Percentiles rank a stretch among this genome's conserved stretches.
Conservation (phyloP, 2,797 vertebrate species). For the Muscicapa striata region DNA sequence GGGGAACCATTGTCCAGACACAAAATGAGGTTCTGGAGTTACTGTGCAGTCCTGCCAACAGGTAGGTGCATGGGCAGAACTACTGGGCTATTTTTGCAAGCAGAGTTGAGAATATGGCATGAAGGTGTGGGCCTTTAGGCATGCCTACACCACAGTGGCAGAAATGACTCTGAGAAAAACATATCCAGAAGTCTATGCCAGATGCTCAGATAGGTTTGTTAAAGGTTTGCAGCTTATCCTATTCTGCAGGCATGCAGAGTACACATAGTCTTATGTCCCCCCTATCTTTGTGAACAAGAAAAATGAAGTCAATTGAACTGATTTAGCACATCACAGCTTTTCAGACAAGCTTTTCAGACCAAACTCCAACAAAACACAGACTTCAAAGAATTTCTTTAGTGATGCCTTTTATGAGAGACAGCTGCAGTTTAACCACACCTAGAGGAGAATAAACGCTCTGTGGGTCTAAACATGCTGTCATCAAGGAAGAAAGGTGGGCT, state of each 20-base stretch:
- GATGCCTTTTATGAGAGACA: neutral
- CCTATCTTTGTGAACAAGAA: neutral
- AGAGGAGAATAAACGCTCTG: neutral
- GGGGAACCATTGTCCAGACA: neutral
- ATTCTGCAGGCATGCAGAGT: neutral
- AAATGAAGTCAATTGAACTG: neutral
- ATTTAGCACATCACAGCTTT: neutral
- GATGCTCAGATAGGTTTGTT: neutral
- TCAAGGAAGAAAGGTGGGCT: neutral
- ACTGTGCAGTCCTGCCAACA: neutral
- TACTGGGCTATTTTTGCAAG: neutral
- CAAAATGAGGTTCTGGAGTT: neutral
- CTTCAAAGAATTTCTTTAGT: neutral
- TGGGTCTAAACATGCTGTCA: neutral
- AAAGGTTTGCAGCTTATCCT: neutral
- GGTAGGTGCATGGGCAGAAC: neutral
- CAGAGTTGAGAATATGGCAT: neutral
- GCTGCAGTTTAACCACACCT: neutral
- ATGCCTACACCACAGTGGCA: neutral
- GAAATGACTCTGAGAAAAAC: neutral
- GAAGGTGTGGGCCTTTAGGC: neutral
- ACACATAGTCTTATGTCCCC: fast-evolving
- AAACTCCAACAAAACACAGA: neutral
- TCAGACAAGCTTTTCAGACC: neutral
- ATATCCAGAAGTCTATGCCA: neutral